Evolutionary conservation across 2,888 invertebrate genomes (phyloP).

Genomic region (Metellina segmentata): DNA sequence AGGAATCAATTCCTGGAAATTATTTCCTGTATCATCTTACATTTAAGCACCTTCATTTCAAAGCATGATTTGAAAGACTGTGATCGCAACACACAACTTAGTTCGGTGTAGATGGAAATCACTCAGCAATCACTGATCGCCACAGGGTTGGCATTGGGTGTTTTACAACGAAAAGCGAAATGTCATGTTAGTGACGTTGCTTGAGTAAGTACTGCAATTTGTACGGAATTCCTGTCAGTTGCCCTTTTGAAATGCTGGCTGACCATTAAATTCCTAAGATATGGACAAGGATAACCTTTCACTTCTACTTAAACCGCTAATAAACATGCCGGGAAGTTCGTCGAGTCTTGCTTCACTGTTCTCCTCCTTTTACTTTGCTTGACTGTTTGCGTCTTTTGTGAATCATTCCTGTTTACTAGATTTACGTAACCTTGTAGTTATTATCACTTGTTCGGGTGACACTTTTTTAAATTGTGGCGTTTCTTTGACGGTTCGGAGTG

Average conservation of each 20-base stretch:
- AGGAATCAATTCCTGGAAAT: too few species aligned
- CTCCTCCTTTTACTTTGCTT: background rate
- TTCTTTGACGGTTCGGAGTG: background rate
- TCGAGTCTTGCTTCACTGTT: background rate
- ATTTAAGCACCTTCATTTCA: too few species aligned
- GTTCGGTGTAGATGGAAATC: background rate
- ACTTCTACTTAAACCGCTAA: background rate
- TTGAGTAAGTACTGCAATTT: conserved; percentile 7
- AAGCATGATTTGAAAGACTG: too few species aligned
- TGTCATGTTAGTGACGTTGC: conserved; percentile 22
- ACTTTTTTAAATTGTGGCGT: background rate
- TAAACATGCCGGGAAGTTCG: conserved; percentile 26
- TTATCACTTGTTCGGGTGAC: background rate
- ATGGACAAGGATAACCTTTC: background rate
- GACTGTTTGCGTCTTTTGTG: conserved; percentile 41
- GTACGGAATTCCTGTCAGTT: conserved; percentile 5
- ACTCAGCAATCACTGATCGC: background rate
- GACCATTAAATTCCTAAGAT: conserved; percentile 38
- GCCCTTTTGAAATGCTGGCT: background rate
- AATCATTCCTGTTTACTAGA: conserved; percentile 44
- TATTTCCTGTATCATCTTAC: too few species aligned
- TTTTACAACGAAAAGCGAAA: conserved; percentile 12
- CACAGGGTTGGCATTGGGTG: background rate
- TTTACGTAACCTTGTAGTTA: conserved; percentile 5
- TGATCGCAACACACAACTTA: background rate